Evolutionary conservation across 2,888 invertebrate species (phyloP), one percentile per base, ranked within the genome.

Genomic region (Minunthozetes semirufus): DNA sequence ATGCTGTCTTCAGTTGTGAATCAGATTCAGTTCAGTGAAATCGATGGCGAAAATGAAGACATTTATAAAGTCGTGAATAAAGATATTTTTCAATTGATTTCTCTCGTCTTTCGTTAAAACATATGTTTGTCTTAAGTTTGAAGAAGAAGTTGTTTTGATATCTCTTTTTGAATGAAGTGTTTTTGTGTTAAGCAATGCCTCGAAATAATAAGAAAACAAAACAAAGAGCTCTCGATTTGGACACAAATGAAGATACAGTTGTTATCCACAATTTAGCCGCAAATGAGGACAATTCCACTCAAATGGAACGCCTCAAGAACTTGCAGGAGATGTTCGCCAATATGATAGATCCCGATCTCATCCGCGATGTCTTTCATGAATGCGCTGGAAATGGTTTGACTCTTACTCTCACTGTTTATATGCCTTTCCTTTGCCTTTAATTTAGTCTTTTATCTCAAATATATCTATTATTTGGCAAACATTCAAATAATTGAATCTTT

Each of bases 251-350:
- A 42, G 38, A 38, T 19, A 66, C 66, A 42, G 59, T 66, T 66
- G n/a, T n/a, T n/a, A 66, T 66, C 15, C 19, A 38, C 2, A 66
- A 66, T 66, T 66, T 66, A 38, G 33, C 66, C 38, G 50, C 72
- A 27, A 71, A 38, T 46, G 72, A 53, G 11, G 5, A 17, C 46
- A 53, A 71, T 17, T 11, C 27, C 22, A 38, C 46, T 22, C 72
- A 17, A 42, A 42, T 46, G 72, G 68, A 76, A 17, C 75, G 77
- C 1, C 77, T 81, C 29, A 77, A 78, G 68, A 74, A 78, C 38
- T 76, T 82, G 19, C 79, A 80, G 75, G 81, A 81, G 53, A 81
- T 81, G 79, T 82, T 82, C 78, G 73, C 77, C 15, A 79, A 78
- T 17, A 77, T 78, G 75, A 68, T 82, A 25, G 82, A 82, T 33